These are phyloP conservation scores for Platalea minor DNA, from an alignment of 2,797 vertebrate species.

Conservation along the genomic window DNA sequence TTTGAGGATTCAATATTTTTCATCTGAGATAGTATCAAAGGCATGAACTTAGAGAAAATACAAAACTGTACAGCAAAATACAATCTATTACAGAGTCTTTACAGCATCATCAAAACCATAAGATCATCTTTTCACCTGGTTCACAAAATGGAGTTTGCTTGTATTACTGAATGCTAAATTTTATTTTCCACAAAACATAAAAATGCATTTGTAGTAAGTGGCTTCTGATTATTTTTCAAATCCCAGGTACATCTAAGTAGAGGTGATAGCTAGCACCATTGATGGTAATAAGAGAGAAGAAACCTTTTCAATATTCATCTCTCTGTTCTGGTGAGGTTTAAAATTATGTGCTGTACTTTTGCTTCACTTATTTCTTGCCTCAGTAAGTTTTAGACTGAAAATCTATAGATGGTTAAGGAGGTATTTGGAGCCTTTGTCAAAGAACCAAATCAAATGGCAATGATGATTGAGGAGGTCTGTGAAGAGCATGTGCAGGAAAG, in stretches of 20 bases:
- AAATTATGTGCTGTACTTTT: background rate
- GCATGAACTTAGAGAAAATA: background rate
- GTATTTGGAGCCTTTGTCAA: background rate
- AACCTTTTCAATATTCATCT: background rate
- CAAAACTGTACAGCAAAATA: background rate
- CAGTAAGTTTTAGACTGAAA: background rate
- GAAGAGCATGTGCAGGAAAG: background rate
- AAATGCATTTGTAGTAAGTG: background rate
- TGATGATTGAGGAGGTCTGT: background rate
- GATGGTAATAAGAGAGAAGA: background rate
- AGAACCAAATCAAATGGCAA: background rate
- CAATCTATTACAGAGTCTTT: background rate
- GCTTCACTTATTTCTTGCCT: background rate
- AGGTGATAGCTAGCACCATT: background rate
- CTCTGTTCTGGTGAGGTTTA: background rate
- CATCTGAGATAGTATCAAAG: background rate
- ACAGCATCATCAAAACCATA: background rate
- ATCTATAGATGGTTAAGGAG: background rate
- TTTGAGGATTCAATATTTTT: background rate
- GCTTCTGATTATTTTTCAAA: background rate
- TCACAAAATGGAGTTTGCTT: background rate
- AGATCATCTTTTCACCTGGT: background rate
- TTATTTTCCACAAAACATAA: background rate
- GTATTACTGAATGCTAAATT: background rate
- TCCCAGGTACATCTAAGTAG: background rate